Percentiles rank a stretch among this genome's conserved stretches.
phyloP scores from a whole-genome alignment of 2,888 invertebrate genomes.

The Alloplasta piceator region DNA sequence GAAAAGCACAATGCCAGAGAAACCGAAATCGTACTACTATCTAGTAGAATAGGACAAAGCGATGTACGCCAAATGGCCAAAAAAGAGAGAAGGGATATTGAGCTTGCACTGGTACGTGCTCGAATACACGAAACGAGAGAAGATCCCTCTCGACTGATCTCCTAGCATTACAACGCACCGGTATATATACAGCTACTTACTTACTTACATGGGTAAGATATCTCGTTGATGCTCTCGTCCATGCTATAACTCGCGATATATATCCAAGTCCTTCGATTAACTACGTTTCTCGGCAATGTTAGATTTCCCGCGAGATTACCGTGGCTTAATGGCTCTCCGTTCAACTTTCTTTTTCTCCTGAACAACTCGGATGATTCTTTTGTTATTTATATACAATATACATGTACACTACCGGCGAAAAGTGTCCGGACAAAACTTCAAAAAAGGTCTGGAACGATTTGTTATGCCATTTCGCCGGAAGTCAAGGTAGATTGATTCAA shows the following conservation, averaged over 20 bases:
- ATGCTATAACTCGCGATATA: neutral
- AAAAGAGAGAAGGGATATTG: slow-evolving; percentile 14
- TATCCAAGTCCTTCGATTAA: slow-evolving; percentile 57
- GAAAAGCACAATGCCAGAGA: slow-evolving; percentile 26
- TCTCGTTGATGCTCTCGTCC: slow-evolving; percentile 11
- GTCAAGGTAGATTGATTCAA: too few species aligned
- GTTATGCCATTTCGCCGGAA: too few species aligned
- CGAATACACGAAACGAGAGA: slow-evolving; percentile 27
- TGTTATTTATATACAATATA: slow-evolving; percentile 47
- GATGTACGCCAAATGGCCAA: slow-evolving; percentile 11
- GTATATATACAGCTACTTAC: slow-evolving; percentile 28
- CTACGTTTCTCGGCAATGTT: slow-evolving; percentile 57
- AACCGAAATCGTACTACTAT: slow-evolving; percentile 51
- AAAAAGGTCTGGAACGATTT: too few species aligned
- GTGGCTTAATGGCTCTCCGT: slow-evolving; percentile 54
- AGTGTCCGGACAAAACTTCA: too few species aligned
- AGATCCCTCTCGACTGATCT: slow-evolving; percentile 60
- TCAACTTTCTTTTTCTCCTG: slow-evolving; percentile 62
- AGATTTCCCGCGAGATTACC: slow-evolving; percentile 66
- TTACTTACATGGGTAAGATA: slow-evolving; percentile 41
- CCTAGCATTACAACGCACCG: slow-evolving; percentile 32
- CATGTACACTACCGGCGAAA: too few species aligned
- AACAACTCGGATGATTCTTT: slow-evolving; percentile 59
- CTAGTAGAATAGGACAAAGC: slow-evolving; percentile 42
- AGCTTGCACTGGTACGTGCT: slow-evolving; percentile 52